A percentile compares a stretch with the other conserved stretches of the same genome.
Conservation (phyloP, 2,888 invertebrate genomes). For the Clusia tigrina region DNA sequence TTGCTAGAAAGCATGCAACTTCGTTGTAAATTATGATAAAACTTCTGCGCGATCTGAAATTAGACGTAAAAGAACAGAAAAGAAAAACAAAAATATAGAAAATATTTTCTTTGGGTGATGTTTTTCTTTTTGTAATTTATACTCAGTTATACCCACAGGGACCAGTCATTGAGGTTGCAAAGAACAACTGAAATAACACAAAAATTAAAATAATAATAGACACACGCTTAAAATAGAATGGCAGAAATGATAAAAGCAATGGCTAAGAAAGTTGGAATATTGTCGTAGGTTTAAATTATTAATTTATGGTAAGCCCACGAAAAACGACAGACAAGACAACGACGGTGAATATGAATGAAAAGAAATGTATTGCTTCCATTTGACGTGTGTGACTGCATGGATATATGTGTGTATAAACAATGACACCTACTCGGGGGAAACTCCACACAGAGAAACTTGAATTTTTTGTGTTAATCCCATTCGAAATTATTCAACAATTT, state of each 20-base stretch:
- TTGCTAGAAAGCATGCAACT: background rate
- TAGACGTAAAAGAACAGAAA: too few species aligned
- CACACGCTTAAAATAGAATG: background rate
- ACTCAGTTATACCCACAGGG: too few species aligned
- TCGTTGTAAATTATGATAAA: background rate
- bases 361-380: background rate
- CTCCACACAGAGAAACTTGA: background rate
- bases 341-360: constrained; percentile 6
- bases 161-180: background rate
- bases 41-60: too few species aligned
- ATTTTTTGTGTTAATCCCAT: too few species aligned
- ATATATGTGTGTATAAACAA: too few species aligned
- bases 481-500: too few species aligned
- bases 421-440: background rate
- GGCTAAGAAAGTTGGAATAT: constrained; percentile 23
- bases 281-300: constrained; percentile 34
- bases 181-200: background rate
- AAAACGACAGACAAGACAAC: constrained; percentile 2
- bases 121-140: too few species aligned
- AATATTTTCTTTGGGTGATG: too few species aligned
- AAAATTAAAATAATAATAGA: constrained; percentile 2
- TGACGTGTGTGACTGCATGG: background rate
- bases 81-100: too few species aligned
- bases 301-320: background rate
- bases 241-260: background rate